Percentiles rank a stretch among this genome's conserved stretches.
phyloP scores from a whole-genome alignment of 2,888 invertebrate genomes.

The Tiliacea citrago region DNA sequence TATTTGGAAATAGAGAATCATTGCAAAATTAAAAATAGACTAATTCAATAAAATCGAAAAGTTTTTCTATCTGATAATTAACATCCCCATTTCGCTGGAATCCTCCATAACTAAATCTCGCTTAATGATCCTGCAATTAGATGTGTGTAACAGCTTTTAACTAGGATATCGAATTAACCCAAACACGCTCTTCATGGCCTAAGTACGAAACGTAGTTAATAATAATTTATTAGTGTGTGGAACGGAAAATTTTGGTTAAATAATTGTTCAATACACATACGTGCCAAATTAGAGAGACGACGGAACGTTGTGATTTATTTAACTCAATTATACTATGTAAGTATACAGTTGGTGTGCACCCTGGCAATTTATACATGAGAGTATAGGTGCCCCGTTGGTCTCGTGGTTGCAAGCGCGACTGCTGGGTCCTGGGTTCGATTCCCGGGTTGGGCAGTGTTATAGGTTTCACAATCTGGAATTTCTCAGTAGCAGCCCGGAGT shows the following conservation, averaged over 20 bases:
- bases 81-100: not conserved
- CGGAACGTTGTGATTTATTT: conserved; percentile 21
- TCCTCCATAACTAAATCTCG: not conserved
- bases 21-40: too few species aligned
- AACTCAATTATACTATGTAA: not conserved
- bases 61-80: not conserved
- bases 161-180: conserved; percentile 42
- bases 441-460: too few species aligned
- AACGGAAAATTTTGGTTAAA: conserved; percentile 72
- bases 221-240: conserved; percentile 65
- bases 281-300: conserved; percentile 31
- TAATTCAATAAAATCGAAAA: too few species aligned
- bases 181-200: conserved; percentile 45
- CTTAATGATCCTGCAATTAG: conserved; percentile 14
- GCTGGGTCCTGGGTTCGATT: too few species aligned
- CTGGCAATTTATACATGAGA: too few species aligned
- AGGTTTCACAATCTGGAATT: too few species aligned
- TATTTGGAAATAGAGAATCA: too few species aligned
- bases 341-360: not conserved
- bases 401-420: too few species aligned
- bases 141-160: conserved; percentile 31
- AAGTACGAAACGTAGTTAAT: conserved; percentile 50
- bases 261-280: conserved; percentile 69
- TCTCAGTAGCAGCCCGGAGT: too few species aligned
- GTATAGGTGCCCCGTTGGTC: too few species aligned